A percentile compares a stretch with the other conserved stretches of the same genome.
These are phyloP conservation scores for Epiblema foenella DNA, from an alignment of 2,888 invertebrate species.

Conservation along the genomic window DNA sequence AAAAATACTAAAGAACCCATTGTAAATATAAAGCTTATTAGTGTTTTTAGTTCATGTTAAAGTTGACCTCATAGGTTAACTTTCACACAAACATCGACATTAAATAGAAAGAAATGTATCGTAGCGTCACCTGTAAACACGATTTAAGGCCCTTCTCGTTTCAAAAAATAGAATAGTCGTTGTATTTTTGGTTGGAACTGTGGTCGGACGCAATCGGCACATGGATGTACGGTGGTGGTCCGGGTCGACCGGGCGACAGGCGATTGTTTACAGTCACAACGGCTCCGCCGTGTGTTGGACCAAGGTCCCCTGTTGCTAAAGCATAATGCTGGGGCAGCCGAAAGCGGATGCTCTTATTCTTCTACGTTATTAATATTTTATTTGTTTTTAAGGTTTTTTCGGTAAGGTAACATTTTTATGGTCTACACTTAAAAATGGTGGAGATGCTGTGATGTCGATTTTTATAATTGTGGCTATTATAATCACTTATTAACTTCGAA, in stretches of 20 bases:
- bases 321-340: conserved; percentile 32
- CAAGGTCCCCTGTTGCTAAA: conserved; percentile 38
- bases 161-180: background rate
- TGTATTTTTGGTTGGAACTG: conserved; percentile 33
- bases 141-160: conserved; percentile 18
- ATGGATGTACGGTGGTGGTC: conserved; percentile 48
- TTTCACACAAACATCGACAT: conserved; percentile 7
- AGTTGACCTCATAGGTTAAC: background rate
- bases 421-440: background rate
- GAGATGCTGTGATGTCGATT: background rate
- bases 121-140: conserved; percentile 26
- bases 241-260: conserved; percentile 62
- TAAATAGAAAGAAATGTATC: conserved; percentile 2
- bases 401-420: conserved; percentile 11
- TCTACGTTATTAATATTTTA: background rate
- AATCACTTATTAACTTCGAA: too few relatives aligned
- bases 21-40: conserved; percentile 35
- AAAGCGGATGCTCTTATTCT: background rate
- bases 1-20: conserved; percentile 14
- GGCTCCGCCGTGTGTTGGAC: conserved; percentile 73
- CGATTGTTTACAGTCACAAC: conserved; percentile 76
- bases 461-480: background rate
- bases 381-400: conserved; percentile 20
- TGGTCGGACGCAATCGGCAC: conserved; percentile 27
- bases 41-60: conserved; percentile 26